A percentile compares a stretch with the other conserved stretches of the same genome.
These are phyloP conservation scores for Catharus bicknelli DNA, from an alignment of 2,113 vertebrate genomes.

Conservation along the genomic window DNA sequence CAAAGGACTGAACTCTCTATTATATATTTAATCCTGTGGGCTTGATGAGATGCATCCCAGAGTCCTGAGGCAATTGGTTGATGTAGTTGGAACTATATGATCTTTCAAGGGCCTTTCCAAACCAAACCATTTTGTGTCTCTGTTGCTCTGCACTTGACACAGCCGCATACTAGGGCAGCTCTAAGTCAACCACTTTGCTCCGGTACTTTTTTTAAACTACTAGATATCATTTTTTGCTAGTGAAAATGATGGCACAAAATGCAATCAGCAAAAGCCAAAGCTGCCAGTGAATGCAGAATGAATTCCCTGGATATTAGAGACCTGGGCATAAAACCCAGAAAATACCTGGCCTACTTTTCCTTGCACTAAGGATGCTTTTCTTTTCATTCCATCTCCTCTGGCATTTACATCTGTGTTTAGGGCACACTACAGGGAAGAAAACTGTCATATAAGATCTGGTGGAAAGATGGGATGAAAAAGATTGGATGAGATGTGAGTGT, in stretches of 20 bases:
- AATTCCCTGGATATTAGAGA: background rate
- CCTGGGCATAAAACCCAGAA: background rate
- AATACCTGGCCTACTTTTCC: background rate
- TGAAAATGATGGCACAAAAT: background rate
- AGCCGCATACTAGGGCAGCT: background rate
- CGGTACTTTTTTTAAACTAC: background rate
- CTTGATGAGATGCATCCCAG: fast-evolving
- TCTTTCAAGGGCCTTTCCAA: background rate
- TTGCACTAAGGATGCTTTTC: background rate
- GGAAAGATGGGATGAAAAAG: background rate
- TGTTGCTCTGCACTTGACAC: background rate
- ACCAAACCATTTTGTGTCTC: background rate
- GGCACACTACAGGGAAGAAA: background rate
- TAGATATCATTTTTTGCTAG: background rate
- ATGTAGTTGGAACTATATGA: background rate
- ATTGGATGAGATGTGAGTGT: background rate
- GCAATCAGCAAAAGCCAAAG: background rate
- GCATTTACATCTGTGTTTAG: background rate
- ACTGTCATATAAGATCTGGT: background rate
- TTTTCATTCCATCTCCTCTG: background rate
- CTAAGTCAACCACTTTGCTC: background rate
- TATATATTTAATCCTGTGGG: too few species aligned
- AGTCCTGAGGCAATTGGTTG: background rate
- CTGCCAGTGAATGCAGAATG: background rate
- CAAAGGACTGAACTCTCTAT: background rate